Conservation (phyloP, 2,113 vertebrate species). For the Hyaena hyaena region DNA sequence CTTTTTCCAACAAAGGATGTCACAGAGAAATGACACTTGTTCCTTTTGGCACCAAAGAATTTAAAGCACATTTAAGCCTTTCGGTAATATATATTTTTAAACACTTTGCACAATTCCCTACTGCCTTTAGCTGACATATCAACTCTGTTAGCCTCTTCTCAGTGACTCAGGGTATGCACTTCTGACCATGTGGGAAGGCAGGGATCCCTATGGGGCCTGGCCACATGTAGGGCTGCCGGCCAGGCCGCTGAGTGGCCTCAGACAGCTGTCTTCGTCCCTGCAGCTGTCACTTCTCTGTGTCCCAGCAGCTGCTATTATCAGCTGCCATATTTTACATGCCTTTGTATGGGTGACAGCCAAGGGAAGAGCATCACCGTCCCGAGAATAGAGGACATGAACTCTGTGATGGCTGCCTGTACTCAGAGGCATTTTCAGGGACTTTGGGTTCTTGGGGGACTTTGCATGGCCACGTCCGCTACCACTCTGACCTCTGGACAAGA, state of each 20-base stretch:
- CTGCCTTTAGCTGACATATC: not conserved
- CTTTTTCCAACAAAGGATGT: not conserved
- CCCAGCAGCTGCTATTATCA: slow-evolving; percentile 61
- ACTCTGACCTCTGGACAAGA: not conserved
- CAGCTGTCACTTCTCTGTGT: not conserved
- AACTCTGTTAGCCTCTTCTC: not conserved
- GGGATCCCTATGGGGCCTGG: not conserved
- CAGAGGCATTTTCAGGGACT: not conserved
- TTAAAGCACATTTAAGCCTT: not conserved
- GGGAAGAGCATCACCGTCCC: slow-evolving; percentile 28
- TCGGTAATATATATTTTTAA: not conserved
- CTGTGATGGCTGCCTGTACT: not conserved
- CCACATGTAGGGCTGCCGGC: not conserved
- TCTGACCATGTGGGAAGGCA: not conserved
- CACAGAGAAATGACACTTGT: not conserved
- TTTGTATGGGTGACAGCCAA: slow-evolving; percentile 50
- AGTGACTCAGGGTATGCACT: too few species aligned
- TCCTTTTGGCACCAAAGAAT: slow-evolving; percentile 1
- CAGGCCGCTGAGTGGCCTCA: slow-evolving; percentile 24
- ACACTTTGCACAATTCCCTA: not conserved
- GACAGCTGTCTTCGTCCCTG: not conserved
- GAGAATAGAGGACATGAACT: slow-evolving; percentile 48
- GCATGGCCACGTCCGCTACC: not conserved
- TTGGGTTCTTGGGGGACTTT: not conserved
- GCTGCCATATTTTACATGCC: slow-evolving; percentile 55